phyloP scores from a whole-genome alignment of 64 coral and sea anemone species.

The Actinia equina region DNA sequence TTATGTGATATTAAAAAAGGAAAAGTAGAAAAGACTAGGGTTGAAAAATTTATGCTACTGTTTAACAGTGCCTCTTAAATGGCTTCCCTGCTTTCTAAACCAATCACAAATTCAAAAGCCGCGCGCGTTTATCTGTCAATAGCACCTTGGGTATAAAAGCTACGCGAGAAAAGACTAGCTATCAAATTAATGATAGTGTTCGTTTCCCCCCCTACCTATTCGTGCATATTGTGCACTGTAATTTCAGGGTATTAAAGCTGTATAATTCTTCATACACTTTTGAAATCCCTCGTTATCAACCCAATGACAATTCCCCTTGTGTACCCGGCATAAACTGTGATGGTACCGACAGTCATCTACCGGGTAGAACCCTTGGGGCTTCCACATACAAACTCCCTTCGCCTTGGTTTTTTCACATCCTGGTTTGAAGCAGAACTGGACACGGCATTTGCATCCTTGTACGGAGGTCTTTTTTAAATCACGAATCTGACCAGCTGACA shows the following conservation, averaged over 20 bases:
- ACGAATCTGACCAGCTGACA: slow-evolving; percentile 27
- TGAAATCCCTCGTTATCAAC: slow-evolving; percentile 20
- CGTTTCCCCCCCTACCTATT: no score
- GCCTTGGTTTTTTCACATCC: neutral
- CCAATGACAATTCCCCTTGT: slow-evolving; percentile 45
- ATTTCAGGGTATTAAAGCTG: neutral
- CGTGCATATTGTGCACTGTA: no score
- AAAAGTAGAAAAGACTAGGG: no score
- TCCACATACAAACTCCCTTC: slow-evolving; percentile 4
- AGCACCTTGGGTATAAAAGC: neutral
- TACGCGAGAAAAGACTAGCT: neutral
- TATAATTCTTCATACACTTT: slow-evolving; percentile 24
- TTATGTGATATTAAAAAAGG: no score
- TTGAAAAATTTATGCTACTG: no score
- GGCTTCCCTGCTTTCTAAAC: no score
- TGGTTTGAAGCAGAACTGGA: slow-evolving; percentile 34
- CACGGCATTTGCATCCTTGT: slow-evolving; percentile 44
- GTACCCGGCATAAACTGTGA: slow-evolving; percentile 51
- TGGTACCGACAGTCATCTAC: slow-evolving; percentile 50
- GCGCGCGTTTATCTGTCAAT: neutral
- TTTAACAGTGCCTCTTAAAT: no score
- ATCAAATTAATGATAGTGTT: neutral
- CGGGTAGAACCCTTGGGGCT: slow-evolving; percentile 23
- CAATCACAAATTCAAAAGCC: no score
- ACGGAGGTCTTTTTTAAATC: slow-evolving; percentile 48